Evolutionary conservation across 2,113 vertebrate genomes (phyloP).

Genomic region (Leucopternis melanops): DNA sequence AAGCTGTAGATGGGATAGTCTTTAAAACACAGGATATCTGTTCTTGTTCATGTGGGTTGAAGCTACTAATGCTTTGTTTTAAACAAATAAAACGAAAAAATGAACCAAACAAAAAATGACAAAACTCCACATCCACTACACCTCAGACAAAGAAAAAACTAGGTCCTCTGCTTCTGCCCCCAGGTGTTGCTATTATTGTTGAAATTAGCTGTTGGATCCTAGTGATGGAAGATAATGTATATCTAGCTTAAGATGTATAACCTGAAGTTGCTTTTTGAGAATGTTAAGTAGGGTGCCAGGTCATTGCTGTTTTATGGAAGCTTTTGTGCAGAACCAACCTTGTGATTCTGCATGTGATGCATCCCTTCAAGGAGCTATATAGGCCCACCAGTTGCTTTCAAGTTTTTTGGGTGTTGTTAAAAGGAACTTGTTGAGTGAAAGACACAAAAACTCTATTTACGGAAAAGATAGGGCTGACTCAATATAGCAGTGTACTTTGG

Average conservation of each 20-base stretch:
- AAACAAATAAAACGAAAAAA: not conserved
- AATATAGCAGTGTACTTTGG: not conserved
- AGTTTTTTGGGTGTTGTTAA: no score
- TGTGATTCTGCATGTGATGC: no score
- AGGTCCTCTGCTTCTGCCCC: not conserved
- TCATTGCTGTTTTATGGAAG: not conserved
- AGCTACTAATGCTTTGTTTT: not conserved
- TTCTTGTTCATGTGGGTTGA: not conserved
- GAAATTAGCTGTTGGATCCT: not conserved
- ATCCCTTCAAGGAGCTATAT: no score
- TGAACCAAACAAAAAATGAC: not conserved
- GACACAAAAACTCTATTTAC: not conserved
- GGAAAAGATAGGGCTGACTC: not conserved
- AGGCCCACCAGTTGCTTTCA: no score
- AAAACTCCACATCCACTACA: not conserved
- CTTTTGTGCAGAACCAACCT: not conserved
- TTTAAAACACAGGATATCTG: not conserved
- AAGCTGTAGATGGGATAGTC: not conserved
- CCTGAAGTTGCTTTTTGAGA: not conserved
- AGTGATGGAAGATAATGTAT: not conserved
- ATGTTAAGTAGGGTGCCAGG: not conserved
- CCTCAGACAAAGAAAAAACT: not conserved
- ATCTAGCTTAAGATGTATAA: not conserved
- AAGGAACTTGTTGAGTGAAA: conserved; percentile 33
- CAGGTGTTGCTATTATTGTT: not conserved